These are phyloP conservation scores for Escarpia spicata DNA, from an alignment of 2,888 invertebrate species.

Conservation along the genomic window DNA sequence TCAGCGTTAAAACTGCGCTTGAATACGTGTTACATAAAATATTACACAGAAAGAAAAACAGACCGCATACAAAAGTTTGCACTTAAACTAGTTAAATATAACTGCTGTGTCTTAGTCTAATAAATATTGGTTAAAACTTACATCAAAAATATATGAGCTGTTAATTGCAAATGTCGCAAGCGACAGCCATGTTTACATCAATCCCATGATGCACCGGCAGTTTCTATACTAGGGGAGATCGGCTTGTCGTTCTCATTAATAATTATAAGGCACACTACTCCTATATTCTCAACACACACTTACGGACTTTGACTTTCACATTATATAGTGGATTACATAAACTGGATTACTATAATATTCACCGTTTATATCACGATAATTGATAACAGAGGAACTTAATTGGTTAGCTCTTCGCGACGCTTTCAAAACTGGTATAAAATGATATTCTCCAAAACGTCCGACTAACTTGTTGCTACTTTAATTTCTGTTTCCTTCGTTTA, in stretches of 20 bases:
- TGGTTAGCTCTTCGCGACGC: too few species aligned
- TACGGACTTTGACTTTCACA: too few species aligned
- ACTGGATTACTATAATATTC: too few species aligned
- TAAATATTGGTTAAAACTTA: background rate
- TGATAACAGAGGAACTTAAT: too few species aligned
- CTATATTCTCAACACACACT: too few species aligned
- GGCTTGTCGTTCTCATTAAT: background rate
- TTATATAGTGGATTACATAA: too few species aligned
- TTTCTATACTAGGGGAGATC: background rate
- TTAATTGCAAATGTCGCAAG: conserved; percentile 7
- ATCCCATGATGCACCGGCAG: background rate
- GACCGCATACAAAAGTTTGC: background rate
- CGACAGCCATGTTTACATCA: conserved; percentile 9
- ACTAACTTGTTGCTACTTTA: too few species aligned
- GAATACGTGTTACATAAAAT: background rate
- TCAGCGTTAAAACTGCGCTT: background rate
- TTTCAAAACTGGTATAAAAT: too few species aligned
- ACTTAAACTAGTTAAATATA: background rate
- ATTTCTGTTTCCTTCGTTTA: too few species aligned
- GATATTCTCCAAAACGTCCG: too few species aligned
- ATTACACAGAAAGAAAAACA: background rate
- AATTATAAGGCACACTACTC: too few species aligned
- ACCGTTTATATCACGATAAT: too few species aligned
- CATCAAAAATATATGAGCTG: background rate
- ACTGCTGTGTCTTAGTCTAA: background rate